Evolutionary conservation across 2,888 invertebrate genomes (phyloP).

Genomic region (Trypoxylon attenuatum): DNA sequence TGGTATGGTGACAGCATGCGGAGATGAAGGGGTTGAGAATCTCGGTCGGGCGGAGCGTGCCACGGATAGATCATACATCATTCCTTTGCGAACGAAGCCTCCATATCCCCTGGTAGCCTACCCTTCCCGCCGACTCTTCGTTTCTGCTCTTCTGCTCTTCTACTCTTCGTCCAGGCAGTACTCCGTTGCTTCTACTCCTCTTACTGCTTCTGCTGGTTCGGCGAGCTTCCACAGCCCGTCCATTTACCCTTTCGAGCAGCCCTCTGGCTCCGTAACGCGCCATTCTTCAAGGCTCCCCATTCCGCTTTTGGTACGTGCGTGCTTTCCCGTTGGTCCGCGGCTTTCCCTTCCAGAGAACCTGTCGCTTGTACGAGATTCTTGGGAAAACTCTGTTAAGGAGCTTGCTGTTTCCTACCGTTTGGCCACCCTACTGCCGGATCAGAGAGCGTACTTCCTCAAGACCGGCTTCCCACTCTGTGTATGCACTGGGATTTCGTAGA

Average conservation of each 20-base stretch:
- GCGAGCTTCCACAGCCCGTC: constrained; percentile 43
- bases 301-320: constrained; percentile 48
- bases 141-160: neutral
- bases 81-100: constrained; percentile 61
- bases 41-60: constrained; percentile 57
- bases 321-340: constrained; percentile 48
- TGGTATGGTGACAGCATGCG: constrained; percentile 37
- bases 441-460: neutral
- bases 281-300: constrained; percentile 54
- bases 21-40: constrained; percentile 65
- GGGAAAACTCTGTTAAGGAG: constrained; percentile 56
- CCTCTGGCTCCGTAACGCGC: constrained; percentile 48
- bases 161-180: too few species aligned
- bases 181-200: constrained; percentile 4
- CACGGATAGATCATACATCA: constrained; percentile 68
- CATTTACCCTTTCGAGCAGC: constrained; percentile 55
- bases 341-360: constrained; percentile 27
- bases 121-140: constrained; percentile 16
- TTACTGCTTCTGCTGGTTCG: constrained; percentile 11
- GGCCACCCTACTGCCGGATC: neutral
- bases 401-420: constrained; percentile 15
- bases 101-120: constrained; percentile 49
- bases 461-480: neutral
- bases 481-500: neutral
- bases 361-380: constrained; percentile 55